Base-by-base conservation (phyloP, 2,888 invertebrate genomes). In the Cantharis nigra region DNA sequence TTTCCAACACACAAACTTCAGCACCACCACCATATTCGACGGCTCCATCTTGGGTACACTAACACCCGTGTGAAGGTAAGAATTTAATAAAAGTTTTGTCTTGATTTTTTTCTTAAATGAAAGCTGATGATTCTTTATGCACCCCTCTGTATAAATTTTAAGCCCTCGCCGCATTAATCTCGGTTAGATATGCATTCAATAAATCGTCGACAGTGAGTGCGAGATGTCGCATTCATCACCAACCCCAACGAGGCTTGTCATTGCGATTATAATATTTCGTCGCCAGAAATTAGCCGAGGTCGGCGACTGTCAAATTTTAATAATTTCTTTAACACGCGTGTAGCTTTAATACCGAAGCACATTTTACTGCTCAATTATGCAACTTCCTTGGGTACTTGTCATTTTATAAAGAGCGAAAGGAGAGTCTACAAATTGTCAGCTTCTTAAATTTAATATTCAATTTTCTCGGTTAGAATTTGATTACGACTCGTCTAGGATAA, bases 361-460 rank as follows among this genome's bases (percentile, higher is more conserved):
- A 83, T 84, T 86, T 86, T 83, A 84, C 85, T 83, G 83, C 85
- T 87, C 87, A 87, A 87, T 87, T 87, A 87, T 87, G 86, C 86
- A 82, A 80, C 83, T 83, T 84, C 85, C 85, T 86, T 82, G 83
- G 86, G 85, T 85, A 84, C 86, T 87, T 87, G 87, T 87, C 88
- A 88, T 85, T 85, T 86, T 86, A 86, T 86, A 86, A 85, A 83
- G 81, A 81, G 81, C 75, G 80, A 78, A 77, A 80, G 76, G 78
- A 80, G 49, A 49, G 82, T 80, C 83, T 84, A 80, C 74, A 86
- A 86, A 86, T 86, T 87, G 86, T 86, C 86, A 85, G 84, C 86
- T 87, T 86, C 86, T 87, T 86, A 86, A 88, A 88, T 88, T 88
- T 88, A 87, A 87, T 87, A 88, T 88, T 88, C 88, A 88, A 88